phyloP scores from a whole-genome alignment of 2,113 vertebrate genomes.

The Dicaeum eximium region DNA sequence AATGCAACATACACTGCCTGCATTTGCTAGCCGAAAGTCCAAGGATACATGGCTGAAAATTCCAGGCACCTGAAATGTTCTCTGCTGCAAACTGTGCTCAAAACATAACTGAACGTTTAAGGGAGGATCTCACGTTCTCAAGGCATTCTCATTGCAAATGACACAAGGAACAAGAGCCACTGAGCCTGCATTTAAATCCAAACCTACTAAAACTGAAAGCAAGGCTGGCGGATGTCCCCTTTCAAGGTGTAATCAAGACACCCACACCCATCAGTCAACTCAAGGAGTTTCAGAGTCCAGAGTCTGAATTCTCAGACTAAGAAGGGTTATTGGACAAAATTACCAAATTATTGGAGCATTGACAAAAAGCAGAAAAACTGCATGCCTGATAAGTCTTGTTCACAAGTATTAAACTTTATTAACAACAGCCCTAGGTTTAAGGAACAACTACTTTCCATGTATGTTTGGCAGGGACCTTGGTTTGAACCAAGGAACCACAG shows the following conservation, averaged over 20 bases:
- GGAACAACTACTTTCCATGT: not conserved
- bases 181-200: not conserved
- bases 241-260: not conserved
- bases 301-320: not conserved
- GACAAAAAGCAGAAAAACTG: not conserved
- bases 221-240: not conserved
- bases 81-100: not conserved
- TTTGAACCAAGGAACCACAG: not conserved
- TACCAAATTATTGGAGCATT: not conserved
- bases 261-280: not conserved
- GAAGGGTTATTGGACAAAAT: not conserved
- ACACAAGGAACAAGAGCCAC: not conserved
- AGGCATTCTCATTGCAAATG: not conserved
- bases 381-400: not conserved
- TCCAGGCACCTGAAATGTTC: not conserved
- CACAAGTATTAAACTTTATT: not conserved
- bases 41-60: not conserved
- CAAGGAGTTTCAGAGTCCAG: not conserved
- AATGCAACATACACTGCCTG: not conserved
- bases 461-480: not conserved
- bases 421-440: not conserved
- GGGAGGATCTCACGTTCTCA: not conserved
- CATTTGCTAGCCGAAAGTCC: not conserved
- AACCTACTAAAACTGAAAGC: not conserved
- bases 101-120: not conserved